Evolutionary conservation across 2,888 invertebrate genomes (phyloP).

Genomic region (Aquatica leii): DNA sequence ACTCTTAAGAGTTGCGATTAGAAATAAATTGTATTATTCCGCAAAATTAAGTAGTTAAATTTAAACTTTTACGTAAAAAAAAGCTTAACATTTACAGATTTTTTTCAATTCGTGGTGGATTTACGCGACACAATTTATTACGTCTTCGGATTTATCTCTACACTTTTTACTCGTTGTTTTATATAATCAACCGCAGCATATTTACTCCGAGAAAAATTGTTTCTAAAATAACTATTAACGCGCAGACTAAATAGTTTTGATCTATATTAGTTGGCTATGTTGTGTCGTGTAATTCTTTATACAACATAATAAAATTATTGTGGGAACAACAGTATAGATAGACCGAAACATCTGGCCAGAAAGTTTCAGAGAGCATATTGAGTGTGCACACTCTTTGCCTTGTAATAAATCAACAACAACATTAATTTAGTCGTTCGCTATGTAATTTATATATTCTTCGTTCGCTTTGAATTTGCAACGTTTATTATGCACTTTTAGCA

Average conservation of each 20-base stretch:
- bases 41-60: too few species aligned
- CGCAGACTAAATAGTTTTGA: conserved; percentile 4
- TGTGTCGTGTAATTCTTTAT: conserved; percentile 12
- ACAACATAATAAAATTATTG: conserved; percentile 7
- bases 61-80: too few species aligned
- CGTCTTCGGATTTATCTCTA: too few species aligned
- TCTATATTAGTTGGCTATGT: conserved; percentile 14
- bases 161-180: too few species aligned
- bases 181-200: too few species aligned
- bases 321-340: neutral
- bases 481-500: conserved; percentile 22
- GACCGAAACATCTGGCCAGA: conserved; percentile 37
- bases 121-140: too few species aligned
- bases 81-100: too few species aligned
- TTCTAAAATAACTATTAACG: neutral
- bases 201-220: too few species aligned
- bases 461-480: conserved; percentile 32
- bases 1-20: too few species aligned
- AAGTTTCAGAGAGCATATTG: conserved; percentile 32
- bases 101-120: too few species aligned
- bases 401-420: conserved; percentile 45
- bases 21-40: too few species aligned
- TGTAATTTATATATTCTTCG: conserved; percentile 43
- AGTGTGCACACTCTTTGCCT: conserved; percentile 45
- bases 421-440: conserved; percentile 45